Base-by-base conservation (phyloP, 2,888 invertebrate species). In the Zaprionus bogoriensis region DNA sequence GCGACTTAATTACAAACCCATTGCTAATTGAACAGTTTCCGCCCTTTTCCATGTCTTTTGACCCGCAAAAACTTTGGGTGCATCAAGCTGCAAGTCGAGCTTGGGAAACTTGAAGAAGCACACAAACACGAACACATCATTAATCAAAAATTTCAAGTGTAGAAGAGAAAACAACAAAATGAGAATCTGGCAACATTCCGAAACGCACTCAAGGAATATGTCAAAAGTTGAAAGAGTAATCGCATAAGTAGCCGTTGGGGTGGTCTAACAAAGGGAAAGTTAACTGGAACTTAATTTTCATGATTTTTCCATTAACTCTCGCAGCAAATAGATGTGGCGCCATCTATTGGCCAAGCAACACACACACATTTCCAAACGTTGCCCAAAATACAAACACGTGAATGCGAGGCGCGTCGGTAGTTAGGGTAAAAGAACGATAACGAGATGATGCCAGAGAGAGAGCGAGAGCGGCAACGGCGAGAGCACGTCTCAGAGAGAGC, bases 181-280 rank as follows among this genome's bases (percentile, higher is more conserved):
- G 51, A 61, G 67, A 75, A 59, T 75, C 77, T 77, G 77, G 75
- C 75, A 75, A 74, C 75, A 77, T 76, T 74, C 67, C 73, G 67
- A 50, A 47, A 52, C 58, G 53, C 59, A 59, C 62, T 55, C 61
- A 68, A 52, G 54, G 67, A 77, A 74, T 65, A 77, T 74, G 74
- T 74, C 77, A 74, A 70, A 70, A 77, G 77, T 77, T 36, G 17
- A 63, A 75, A 77, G 74, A 76, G 70, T 77, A 74, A 74, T 74
- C 74, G 74, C 58, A 51, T 73, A 77, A 76, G 73, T 73, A 59
- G 67, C 59, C 67, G 47, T 36, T 46, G 41, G 41, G 30, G 41
- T 14, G 19, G 46, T 7, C 27, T 36, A 62, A 65, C 74, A 77
- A 65, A 59, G 65, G 73, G 73, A 67, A 74, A 76, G 74, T 67